Conservation (phyloP, 2,113 vertebrate species). For the Euleptes europaea region DNA sequence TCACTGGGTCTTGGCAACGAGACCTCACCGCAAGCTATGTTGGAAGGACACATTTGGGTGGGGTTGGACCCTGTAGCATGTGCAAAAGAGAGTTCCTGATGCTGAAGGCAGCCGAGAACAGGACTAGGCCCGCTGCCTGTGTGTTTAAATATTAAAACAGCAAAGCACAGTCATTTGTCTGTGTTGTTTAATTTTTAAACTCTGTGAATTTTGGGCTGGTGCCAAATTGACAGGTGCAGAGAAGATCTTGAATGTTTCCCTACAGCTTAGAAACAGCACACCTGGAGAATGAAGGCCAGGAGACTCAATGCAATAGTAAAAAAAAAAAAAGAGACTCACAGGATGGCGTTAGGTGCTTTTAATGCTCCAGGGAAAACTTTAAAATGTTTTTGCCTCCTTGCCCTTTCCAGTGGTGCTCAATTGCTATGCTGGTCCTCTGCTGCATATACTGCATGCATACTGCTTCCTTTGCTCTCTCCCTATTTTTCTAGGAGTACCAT, state of each 20-base stretch:
- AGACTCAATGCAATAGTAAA: not conserved
- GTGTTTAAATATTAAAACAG: constrained; percentile 25
- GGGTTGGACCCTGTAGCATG: not conserved
- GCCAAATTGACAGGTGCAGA: not conserved
- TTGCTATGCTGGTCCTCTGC: not conserved
- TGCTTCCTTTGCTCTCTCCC: not conserved
- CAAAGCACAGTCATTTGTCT: constrained; percentile 8
- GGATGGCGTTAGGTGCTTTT: not conserved
- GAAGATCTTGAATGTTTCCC: not conserved
- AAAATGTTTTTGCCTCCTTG: not conserved
- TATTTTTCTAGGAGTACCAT: not conserved
- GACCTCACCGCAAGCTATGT: not conserved
- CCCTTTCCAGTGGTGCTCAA: not conserved
- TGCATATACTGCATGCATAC: not conserved
- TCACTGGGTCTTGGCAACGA: not conserved
- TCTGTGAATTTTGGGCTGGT: not conserved
- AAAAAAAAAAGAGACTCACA: not conserved
- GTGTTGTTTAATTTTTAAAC: constrained; percentile 16
- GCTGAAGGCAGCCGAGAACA: not conserved
- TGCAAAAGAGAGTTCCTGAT: not conserved
- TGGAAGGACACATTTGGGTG: not conserved
- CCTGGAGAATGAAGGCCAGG: not conserved
- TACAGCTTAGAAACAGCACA: not conserved
- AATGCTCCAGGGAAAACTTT: not conserved
- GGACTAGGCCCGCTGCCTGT: not conserved